Percentiles rank a stretch among this genome's conserved stretches.
phyloP scores from a whole-genome alignment of 2,797 vertebrate species.

The Chaetodon trifasciatus region DNA sequence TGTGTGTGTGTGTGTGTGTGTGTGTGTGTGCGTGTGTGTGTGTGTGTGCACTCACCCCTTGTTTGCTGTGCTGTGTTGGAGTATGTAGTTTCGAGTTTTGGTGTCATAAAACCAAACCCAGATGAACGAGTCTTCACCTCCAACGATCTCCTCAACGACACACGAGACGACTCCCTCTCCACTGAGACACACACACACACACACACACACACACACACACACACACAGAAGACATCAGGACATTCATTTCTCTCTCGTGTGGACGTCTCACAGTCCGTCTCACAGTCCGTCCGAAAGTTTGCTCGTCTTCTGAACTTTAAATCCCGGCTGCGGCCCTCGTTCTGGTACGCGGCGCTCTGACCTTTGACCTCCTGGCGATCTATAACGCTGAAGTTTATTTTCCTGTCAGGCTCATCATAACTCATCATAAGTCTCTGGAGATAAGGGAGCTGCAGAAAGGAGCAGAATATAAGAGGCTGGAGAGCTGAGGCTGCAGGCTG shows the following conservation, averaged over 20 bases:
- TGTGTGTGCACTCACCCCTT: slow-evolving; percentile 62
- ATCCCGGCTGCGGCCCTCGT: background rate
- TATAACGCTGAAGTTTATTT: slow-evolving; percentile 6
- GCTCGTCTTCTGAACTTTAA: background rate
- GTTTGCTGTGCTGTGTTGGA: slow-evolving; percentile 40
- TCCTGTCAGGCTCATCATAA: slow-evolving; percentile 9
- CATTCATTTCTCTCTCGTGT: background rate
- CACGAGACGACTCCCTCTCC: slow-evolving; percentile 77
- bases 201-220: slow-evolving; percentile 23
- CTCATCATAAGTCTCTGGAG: slow-evolving; percentile 11
- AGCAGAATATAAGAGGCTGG: slow-evolving; percentile 23
- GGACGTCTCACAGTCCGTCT: background rate
- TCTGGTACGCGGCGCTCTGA: background rate
- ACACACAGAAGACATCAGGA: background rate
- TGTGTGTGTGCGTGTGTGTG: slow-evolving; percentile 1
- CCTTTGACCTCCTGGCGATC: slow-evolving; percentile 42
- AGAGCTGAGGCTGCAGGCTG: background rate
- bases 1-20: slow-evolving; percentile 63
- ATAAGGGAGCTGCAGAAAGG: slow-evolving; percentile 29
- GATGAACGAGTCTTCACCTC: slow-evolving; percentile 71
- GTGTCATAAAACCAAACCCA: slow-evolving; percentile 4
- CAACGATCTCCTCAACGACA: slow-evolving; percentile 77
- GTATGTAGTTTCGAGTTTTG: slow-evolving; percentile 47
- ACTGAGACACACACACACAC: slow-evolving; percentile 69
- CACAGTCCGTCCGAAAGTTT: background rate